phyloP scores from a whole-genome alignment of 92 coral and sea anemone species.

The Epizoanthus ramosus region DNA sequence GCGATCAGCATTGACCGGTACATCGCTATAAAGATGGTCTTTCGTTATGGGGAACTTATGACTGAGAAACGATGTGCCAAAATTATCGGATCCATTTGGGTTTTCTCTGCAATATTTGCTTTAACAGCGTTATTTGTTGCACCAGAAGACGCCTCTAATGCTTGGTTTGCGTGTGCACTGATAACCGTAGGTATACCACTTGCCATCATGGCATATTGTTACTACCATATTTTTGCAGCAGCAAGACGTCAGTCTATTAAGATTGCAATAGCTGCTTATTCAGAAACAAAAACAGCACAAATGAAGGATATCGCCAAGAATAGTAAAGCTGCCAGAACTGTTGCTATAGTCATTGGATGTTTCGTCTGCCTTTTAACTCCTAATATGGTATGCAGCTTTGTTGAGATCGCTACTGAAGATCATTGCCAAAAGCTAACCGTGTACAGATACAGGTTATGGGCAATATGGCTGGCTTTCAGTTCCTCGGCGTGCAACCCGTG shows the following conservation, averaged over 20 bases:
- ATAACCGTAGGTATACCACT: slow-evolving; percentile 32
- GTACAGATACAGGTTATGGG: slow-evolving; percentile 38
- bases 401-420: slow-evolving; percentile 7
- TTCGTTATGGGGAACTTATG: slow-evolving; percentile 10
- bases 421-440: not conserved
- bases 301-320: not conserved
- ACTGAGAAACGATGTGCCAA: slow-evolving; percentile 18
- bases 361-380: slow-evolving; percentile 30
- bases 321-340: slow-evolving; percentile 20
- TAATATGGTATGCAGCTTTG: slow-evolving; percentile 27
- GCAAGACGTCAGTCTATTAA: slow-evolving; percentile 17
- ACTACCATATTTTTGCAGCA: slow-evolving; percentile 26
- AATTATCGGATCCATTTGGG: slow-evolving; percentile 12
- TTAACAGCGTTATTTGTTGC: not conserved
- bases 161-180: slow-evolving; percentile 34
- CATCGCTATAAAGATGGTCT: slow-evolving; percentile 30
- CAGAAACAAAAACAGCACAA: not conserved
- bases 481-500: slow-evolving; percentile 37
- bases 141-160: slow-evolving; percentile 24
- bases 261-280: not conserved
- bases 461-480: slow-evolving; percentile 33
- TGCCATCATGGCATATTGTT: slow-evolving; percentile 33
- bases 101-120: not conserved
- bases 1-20: slow-evolving; percentile 48
- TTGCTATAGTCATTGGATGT: slow-evolving; percentile 25